Conservation (phyloP, 2,797 vertebrate species). For the Rhadinocentrus ornatus region DNA sequence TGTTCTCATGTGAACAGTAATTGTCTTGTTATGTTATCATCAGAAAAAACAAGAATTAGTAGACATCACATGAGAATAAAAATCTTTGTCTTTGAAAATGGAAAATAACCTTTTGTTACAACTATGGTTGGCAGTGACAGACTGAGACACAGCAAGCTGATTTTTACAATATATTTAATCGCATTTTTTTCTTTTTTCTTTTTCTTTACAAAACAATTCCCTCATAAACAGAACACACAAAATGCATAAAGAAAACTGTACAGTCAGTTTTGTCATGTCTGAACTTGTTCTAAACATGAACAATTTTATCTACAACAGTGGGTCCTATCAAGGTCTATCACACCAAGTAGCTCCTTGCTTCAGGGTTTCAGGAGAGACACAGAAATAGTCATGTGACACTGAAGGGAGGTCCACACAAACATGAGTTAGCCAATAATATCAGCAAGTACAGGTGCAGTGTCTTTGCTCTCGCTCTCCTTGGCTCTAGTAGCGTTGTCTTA, state of each 20-base stretch:
- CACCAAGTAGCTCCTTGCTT: slow-evolving; percentile 63
- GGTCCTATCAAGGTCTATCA: slow-evolving; percentile 76
- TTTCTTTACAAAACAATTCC: slow-evolving; percentile 82
- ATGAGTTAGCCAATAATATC: slow-evolving; percentile 61
- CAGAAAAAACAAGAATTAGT: no score
- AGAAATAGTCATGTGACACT: slow-evolving; percentile 65
- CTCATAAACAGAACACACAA: slow-evolving; percentile 85
- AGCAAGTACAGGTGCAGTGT: slow-evolving; percentile 56
- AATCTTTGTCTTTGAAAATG: no score
- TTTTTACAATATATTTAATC: slow-evolving; percentile 80
- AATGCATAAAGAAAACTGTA: slow-evolving; percentile 85
- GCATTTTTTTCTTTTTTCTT: slow-evolving; percentile 75
- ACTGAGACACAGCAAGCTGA: slow-evolving; percentile 31
- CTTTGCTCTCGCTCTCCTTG: slow-evolving; percentile 66
- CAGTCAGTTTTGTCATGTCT: slow-evolving; percentile 77
- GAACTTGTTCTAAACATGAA: slow-evolving; percentile 81
- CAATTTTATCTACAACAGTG: slow-evolving; percentile 84
- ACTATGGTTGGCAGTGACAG: not conserved
- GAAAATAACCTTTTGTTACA: no score
- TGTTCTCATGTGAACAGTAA: no score
- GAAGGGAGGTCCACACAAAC: slow-evolving; percentile 68
- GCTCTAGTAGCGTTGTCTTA: slow-evolving; percentile 60
- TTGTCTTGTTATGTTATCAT: no score
- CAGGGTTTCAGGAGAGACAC: slow-evolving; percentile 58
- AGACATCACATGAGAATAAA: no score